Conservation (phyloP, 2,888 invertebrate species). For the Ceramica pisi region DNA sequence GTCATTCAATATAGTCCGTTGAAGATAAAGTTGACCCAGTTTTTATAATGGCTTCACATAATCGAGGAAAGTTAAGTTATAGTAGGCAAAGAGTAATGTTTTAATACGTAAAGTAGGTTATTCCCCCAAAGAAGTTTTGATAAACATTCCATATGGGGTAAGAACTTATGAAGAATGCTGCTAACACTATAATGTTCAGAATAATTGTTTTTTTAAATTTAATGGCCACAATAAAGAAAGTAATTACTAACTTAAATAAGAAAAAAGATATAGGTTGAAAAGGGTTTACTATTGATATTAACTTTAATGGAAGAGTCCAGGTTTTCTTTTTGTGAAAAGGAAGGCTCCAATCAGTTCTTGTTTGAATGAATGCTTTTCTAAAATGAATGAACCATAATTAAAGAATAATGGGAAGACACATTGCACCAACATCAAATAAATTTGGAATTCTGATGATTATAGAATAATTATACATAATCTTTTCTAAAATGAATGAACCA, state of each 20-base stretch:
- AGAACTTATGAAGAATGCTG: background rate
- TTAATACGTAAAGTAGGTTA: background rate
- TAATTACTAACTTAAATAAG: background rate
- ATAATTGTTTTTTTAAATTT: background rate
- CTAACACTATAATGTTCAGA: background rate
- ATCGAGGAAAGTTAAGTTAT: background rate
- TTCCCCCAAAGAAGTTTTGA: background rate
- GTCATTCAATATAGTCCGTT: conserved; percentile 31
- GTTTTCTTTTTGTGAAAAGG: no score
- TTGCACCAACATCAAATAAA: no score
- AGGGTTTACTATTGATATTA: background rate
- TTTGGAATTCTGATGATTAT: no score
- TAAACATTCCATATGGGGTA: background rate
- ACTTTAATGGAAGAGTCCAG: no score
- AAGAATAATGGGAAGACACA: no score
- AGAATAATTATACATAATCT: no score
- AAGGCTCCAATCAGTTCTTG: no score
- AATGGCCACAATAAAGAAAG: background rate
- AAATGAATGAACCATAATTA: no score
- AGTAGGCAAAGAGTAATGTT: no score
- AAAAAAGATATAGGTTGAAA: background rate
- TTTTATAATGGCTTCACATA: conserved; percentile 11
- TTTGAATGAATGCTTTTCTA: no score
- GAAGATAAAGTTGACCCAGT: conserved; percentile 40
- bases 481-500: no score